phyloP scores from a whole-genome alignment of 2,797 vertebrate species.

The Takifugu rubripes region DNA sequence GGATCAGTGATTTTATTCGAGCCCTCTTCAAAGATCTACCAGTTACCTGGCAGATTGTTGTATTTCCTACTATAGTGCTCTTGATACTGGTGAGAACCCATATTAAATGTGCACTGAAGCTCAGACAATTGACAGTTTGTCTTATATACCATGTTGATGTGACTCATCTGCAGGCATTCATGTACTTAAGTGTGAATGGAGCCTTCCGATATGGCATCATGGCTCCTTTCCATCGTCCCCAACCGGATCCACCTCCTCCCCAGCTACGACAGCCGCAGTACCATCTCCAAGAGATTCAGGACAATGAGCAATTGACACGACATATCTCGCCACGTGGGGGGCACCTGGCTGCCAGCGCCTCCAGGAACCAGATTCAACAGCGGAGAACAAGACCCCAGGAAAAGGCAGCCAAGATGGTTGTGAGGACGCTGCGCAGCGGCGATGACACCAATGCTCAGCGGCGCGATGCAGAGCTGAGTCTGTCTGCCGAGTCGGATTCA shows the following conservation, averaged over 20 bases:
- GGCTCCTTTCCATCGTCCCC: slow-evolving; percentile 50
- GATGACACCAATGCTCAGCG: slow-evolving; percentile 47
- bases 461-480: slow-evolving; percentile 17
- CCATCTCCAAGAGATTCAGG: slow-evolving; percentile 11
- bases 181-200: slow-evolving; percentile 65
- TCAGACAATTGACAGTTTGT: neutral
- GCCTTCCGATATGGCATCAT: slow-evolving; percentile 63
- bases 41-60: slow-evolving; percentile 81
- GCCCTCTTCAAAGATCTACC: slow-evolving; percentile 92
- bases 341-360: neutral
- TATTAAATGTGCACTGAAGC: neutral
- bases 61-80: slow-evolving; percentile 77
- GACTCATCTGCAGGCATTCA: slow-evolving; percentile 50
- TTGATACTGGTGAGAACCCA: slow-evolving; percentile 75
- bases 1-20: slow-evolving; percentile 86
- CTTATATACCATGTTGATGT: neutral
- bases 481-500: slow-evolving; percentile 16
- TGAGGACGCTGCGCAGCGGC: slow-evolving; percentile 57
- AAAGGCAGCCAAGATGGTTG: neutral
- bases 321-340: slow-evolving; percentile 34
- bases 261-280: slow-evolving; percentile 21
- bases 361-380: slow-evolving; percentile 21
- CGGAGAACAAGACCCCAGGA: slow-evolving; percentile 17
- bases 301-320: slow-evolving; percentile 2
- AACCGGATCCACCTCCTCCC: slow-evolving; percentile 49